A percentile compares a stretch with the other conserved stretches of the same genome.
Evolutionary conservation across 2,888 invertebrate species (phyloP).

Genomic region (Chymomyza procnemis): DNA sequence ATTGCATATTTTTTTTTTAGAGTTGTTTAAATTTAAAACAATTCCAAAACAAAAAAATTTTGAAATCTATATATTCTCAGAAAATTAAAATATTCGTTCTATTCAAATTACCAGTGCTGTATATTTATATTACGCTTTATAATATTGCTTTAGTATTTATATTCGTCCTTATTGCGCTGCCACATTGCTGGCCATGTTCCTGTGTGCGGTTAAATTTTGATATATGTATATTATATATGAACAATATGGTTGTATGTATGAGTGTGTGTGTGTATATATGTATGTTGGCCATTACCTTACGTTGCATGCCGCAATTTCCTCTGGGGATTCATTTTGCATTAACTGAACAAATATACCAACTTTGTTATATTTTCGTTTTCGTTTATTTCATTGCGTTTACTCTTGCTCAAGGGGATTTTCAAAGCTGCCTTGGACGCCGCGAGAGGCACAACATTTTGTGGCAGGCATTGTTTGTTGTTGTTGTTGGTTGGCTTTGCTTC

Average conservation of each 20-base stretch:
- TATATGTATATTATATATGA: too few relatives aligned
- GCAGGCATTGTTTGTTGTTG: conserved; percentile 17
- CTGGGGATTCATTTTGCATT: conserved; percentile 71
- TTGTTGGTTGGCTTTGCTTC: not conserved
- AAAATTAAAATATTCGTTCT: too few relatives aligned
- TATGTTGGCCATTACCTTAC: conserved; percentile 17
- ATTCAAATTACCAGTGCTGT: not conserved
- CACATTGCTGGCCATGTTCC: conserved; percentile 4
- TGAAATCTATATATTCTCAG: too few relatives aligned
- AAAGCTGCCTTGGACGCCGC: not conserved
- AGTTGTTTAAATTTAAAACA: too few relatives aligned
- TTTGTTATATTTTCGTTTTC: conserved; percentile 71
- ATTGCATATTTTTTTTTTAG: too few relatives aligned
- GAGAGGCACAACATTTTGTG: not conserved
- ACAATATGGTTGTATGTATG: not conserved
- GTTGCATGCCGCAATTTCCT: conserved; percentile 34
- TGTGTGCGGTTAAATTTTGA: conserved; percentile 1
- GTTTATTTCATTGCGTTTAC: conserved; percentile 64
- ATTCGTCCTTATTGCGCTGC: conserved; percentile 25
- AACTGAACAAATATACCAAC: conserved; percentile 71
- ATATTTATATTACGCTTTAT: not conserved
- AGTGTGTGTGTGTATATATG: too few relatives aligned
- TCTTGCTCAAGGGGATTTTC: conserved; percentile 30
- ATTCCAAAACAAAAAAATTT: too few relatives aligned
- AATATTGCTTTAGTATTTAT: conserved; percentile 22